phyloP scores from a whole-genome alignment of 2,888 invertebrate species.

The Artemia sinica region DNA sequence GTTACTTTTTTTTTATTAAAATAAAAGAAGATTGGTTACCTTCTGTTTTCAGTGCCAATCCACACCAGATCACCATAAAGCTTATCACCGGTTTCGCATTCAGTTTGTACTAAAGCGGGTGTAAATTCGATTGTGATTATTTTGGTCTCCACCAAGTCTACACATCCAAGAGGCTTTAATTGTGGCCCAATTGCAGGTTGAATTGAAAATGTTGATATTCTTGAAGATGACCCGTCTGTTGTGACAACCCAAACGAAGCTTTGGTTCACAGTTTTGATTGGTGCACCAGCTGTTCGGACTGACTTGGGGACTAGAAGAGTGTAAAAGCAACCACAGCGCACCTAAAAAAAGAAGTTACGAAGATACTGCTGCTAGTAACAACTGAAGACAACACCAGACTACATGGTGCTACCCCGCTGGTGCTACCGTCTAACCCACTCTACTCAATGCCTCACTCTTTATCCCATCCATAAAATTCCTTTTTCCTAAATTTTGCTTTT shows the following conservation, averaged over 20 bases:
- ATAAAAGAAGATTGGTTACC: constrained; percentile 31
- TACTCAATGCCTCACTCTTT: no score
- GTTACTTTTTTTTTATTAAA: no score
- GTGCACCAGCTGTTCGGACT: constrained; percentile 36
- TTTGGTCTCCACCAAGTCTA: constrained; percentile 56
- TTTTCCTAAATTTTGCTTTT: no score
- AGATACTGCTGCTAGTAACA: neutral
- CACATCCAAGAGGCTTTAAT: constrained; percentile 49
- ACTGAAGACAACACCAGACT: no score
- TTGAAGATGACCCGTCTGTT: constrained; percentile 44
- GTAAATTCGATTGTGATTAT: constrained; percentile 69
- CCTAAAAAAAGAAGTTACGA: constrained; percentile 37
- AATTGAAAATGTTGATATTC: constrained; percentile 51
- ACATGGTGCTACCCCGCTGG: no score
- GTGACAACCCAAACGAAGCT: constrained; percentile 82
- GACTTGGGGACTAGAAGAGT: constrained; percentile 39
- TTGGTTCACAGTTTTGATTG: constrained; percentile 43
- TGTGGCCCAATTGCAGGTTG: constrained; percentile 46
- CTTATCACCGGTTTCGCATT: constrained; percentile 23
- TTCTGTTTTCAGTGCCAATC: constrained; percentile 74
- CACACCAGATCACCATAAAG: constrained; percentile 44
- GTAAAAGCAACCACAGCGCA: constrained; percentile 77
- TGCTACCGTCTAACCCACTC: no score
- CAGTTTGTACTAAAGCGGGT: constrained; percentile 38
- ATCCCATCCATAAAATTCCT: no score